Base-by-base conservation (phyloP, 2,113 vertebrate genomes). In the Setophaga petechia region DNA sequence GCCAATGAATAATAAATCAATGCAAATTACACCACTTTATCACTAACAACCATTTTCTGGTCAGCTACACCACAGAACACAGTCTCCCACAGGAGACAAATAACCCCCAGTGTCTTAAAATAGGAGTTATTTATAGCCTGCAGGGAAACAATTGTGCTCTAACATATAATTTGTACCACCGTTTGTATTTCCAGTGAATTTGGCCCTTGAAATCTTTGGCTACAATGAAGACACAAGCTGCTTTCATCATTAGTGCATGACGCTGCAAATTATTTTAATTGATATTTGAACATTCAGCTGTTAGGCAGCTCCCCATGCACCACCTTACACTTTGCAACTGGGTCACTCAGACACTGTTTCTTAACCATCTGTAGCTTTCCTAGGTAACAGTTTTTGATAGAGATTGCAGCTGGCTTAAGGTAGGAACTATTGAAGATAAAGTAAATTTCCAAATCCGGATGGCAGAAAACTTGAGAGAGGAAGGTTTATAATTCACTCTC, bases 1-100 rank as follows among this genome's bases (percentile, higher is more conserved):
- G 78, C 67, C 93, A 93, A 91, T 95, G 91, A 96, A 96, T 97
- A 96, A 94, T 95, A 97, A 95, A 96, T 95, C 94, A 95, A 95
- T 95, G 91, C 87, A 95, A 95, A 96, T 97, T 95, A 93, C 62
- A 95, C 75, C 23, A 4, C 67, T 96, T 95, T 89, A 95, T 95
- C 93, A 87, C 84, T 94, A 96, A 96, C 91, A 93, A 95, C 84
- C 89, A 83, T 94, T 94, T 95, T 96, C 91, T 94, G 93, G 94
- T 94, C 93, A 96, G 94, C 91, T 94, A 95, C 67, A 89, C 89
- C 87, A 91, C 51, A 87, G 84, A 93, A 89, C 79, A 73, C 20
- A 82, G 89, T 69, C 74, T 84, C 84, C 82, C 91, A 93, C 87
- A 83, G 89, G 87, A 95, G 89, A 93, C 27, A 3, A 95, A 89